These are phyloP conservation scores for Taurulus bubalis DNA, from an alignment of 2,113 vertebrate species.

Conservation along the genomic window DNA sequence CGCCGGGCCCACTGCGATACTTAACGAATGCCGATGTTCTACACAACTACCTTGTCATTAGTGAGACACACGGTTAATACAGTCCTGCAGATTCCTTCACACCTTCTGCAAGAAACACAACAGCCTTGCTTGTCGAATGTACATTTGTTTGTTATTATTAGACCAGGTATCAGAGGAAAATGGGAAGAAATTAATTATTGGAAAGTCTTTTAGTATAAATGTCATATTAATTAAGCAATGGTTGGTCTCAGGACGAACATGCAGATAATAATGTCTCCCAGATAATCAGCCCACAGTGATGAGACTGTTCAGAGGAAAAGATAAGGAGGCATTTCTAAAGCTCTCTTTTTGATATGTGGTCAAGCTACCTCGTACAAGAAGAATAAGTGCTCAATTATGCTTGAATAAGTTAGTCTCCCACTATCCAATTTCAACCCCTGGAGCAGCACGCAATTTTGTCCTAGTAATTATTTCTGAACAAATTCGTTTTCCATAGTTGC, in stretches of 20 bases:
- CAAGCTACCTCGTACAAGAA: slow-evolving; percentile 57
- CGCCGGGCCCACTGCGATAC: slow-evolving; percentile 24
- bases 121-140: neutral
- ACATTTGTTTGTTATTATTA: neutral
- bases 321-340: slow-evolving; percentile 13
- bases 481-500: slow-evolving; percentile 81
- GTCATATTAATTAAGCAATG: slow-evolving; percentile 22
- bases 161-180: neutral
- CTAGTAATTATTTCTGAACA: slow-evolving; percentile 81
- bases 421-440: slow-evolving; percentile 80
- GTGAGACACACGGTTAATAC: neutral
- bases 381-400: slow-evolving; percentile 69
- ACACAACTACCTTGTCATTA: slow-evolving; percentile 9
- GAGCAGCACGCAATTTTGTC: slow-evolving; percentile 73
- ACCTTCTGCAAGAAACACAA: neutral
- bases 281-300: slow-evolving; percentile 38
- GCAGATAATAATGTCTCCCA: slow-evolving; percentile 23
- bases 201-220: slow-evolving; percentile 24
- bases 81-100: neutral
- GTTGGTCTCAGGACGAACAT: slow-evolving; percentile 37
- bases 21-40: slow-evolving; percentile 25
- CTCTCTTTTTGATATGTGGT: slow-evolving; percentile 59
- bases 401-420: slow-evolving; percentile 76
- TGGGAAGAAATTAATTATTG: neutral
- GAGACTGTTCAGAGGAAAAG: slow-evolving; percentile 15